A percentile compares a stretch with the other conserved stretches of the same genome.
These are phyloP conservation scores for Netelia melanura DNA, from an alignment of 2,888 invertebrate genomes.

Conservation along the genomic window DNA sequence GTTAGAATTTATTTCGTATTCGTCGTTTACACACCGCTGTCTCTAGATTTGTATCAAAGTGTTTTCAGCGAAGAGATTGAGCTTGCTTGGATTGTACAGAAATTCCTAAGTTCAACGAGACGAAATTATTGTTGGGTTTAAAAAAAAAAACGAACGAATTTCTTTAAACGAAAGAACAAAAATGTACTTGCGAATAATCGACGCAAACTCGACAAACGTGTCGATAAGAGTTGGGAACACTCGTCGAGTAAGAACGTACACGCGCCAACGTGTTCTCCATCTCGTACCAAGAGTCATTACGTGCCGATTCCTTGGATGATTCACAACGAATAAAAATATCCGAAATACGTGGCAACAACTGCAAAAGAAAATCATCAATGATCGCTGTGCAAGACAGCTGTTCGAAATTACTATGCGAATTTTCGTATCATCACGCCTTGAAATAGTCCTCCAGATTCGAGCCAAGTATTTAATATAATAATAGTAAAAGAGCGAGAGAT, in stretches of 20 bases:
- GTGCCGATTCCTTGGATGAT: constrained; percentile 2
- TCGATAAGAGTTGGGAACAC: neutral
- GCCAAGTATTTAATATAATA: constrained; percentile 35
- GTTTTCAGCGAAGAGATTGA: neutral
- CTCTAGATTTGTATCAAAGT: neutral
- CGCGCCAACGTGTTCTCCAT: neutral
- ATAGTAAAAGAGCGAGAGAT: constrained; percentile 21
- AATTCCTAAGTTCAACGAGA: neutral
- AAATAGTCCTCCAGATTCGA: constrained; percentile 62
- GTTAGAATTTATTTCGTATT: constrained; percentile 7
- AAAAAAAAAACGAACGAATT: too few species aligned
- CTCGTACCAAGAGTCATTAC: neutral
- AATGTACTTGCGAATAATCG: too few species aligned
- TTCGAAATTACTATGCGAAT: constrained; percentile 21
- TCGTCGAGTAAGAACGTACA: neutral
- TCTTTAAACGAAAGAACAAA: too few species aligned
- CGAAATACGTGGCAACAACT: constrained; percentile 24
- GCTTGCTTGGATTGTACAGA: neutral
- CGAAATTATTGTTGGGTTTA: too few species aligned
- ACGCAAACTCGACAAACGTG: too few species aligned
- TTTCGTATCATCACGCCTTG: constrained; percentile 66
- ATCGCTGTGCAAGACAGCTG: constrained; percentile 29
- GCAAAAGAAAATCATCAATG: constrained; percentile 37
- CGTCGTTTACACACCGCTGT: neutral
- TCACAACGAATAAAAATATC: constrained; percentile 16